These are phyloP conservation scores for Amazona vittata DNA, from an alignment of 2,113 vertebrate genomes.

Conservation along the genomic window DNA sequence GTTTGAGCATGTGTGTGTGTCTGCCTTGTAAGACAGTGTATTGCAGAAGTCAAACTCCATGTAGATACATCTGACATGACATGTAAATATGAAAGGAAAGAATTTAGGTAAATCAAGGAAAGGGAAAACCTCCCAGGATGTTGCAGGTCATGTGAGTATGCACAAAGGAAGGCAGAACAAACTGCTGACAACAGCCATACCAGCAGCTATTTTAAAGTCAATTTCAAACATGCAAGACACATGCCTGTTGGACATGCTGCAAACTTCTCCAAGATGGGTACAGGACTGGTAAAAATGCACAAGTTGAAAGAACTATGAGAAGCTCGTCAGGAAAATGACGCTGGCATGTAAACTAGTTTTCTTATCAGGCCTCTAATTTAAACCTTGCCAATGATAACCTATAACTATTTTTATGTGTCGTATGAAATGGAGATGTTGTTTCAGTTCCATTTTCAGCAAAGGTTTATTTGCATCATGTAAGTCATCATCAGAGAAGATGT, in stretches of 20 bases:
- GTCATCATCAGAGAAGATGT: slow-evolving; percentile 8
- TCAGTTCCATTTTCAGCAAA: not conserved
- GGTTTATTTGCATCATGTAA: not conserved
- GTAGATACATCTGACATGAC: not conserved
- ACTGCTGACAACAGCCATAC: not conserved
- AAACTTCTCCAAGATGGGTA: not conserved
- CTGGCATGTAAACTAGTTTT: not conserved
- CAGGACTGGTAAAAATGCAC: not conserved
- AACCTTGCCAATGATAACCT: not conserved
- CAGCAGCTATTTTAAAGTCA: not conserved
- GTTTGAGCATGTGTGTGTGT: not conserved
- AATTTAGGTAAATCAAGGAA: not conserved
- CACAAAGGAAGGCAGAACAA: not conserved
- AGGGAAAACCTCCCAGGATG: not conserved
- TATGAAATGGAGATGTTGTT: not conserved
- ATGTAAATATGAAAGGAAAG: not conserved
- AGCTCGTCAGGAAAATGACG: not conserved
- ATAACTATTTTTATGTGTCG: not conserved
- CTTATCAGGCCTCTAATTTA: not conserved
- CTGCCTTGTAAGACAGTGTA: not conserved
- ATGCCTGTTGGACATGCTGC: not conserved
- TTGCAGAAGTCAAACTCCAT: not conserved
- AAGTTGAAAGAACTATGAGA: not conserved
- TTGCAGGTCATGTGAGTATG: not conserved
- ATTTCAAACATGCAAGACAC: not conserved